Conservation (phyloP, 2,888 invertebrate genomes). For the Eupithecia abbreviata region DNA sequence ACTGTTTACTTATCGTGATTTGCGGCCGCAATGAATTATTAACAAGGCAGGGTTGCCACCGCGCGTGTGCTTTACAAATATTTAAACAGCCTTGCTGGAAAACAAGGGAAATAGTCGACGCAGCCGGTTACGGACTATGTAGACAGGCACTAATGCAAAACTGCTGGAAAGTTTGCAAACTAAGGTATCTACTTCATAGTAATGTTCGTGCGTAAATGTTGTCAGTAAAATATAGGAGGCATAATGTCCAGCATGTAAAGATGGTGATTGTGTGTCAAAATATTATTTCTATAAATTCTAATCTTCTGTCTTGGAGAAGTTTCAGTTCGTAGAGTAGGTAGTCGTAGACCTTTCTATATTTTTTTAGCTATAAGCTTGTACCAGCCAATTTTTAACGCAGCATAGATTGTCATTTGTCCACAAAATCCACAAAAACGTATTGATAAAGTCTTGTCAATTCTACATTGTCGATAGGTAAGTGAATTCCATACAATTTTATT, state of each 20-base stretch:
- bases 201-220: neutral
- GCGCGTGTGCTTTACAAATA: slow-evolving; percentile 38
- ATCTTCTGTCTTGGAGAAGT: no score
- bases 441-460: no score
- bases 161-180: neutral
- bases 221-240: neutral
- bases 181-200: neutral
- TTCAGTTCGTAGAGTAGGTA: neutral
- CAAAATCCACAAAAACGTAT: no score
- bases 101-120: slow-evolving; percentile 29
- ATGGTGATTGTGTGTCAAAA: neutral
- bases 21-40: slow-evolving; percentile 56
- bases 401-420: no score
- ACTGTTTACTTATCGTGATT: slow-evolving; percentile 60
- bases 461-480: no score
- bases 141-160: neutral
- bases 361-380: neutral
- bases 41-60: slow-evolving; percentile 45
- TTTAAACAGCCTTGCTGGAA: slow-evolving; percentile 36
- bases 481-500: neutral
- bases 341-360: neutral
- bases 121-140: neutral
- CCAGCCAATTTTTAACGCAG: no score
- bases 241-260: neutral
- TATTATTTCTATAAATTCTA: neutral